phyloP scores from a whole-genome alignment of 2,888 invertebrate genomes.

The Elmis aenea region DNA sequence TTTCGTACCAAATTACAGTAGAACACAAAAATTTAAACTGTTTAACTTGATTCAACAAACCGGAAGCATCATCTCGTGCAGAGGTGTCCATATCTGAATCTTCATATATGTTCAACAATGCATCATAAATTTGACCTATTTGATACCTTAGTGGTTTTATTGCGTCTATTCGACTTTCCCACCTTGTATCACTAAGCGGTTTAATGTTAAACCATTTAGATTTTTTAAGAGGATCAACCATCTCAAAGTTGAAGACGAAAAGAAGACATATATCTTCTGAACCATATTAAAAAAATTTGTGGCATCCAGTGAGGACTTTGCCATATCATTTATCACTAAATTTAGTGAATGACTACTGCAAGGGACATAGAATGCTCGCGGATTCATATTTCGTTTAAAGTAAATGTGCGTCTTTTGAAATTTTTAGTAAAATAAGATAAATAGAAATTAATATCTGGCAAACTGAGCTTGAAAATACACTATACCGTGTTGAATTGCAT shows the following conservation, averaged over 20 bases:
- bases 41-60: constrained; percentile 16
- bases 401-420: too few species aligned
- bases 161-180: constrained; percentile 6
- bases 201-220: constrained; percentile 19
- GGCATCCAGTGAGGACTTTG: constrained; percentile 18
- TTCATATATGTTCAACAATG: constrained; percentile 6
- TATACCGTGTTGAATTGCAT: too few species aligned
- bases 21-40: constrained; percentile 17
- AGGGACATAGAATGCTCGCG: constrained; percentile 26
- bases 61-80: constrained; percentile 15
- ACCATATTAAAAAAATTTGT: constrained; percentile 17
- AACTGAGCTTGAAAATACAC: too few species aligned
- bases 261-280: constrained; percentile 23
- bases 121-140: constrained; percentile 8
- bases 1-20: too few species aligned
- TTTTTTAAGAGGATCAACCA: constrained; percentile 18
- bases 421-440: too few species aligned
- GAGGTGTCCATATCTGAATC: constrained; percentile 14
- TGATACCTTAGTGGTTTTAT: constrained; percentile 7
- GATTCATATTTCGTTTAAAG: constrained; percentile 19
- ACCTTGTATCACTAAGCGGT: constrained; percentile 13
- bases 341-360: constrained; percentile 26
- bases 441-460: too few species aligned
- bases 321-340: constrained; percentile 25
- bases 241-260: constrained; percentile 22